Evolutionary conservation across 1,140 invertebrate genomes (phyloP).

Genomic region (Drosophila sechellia): DNA sequence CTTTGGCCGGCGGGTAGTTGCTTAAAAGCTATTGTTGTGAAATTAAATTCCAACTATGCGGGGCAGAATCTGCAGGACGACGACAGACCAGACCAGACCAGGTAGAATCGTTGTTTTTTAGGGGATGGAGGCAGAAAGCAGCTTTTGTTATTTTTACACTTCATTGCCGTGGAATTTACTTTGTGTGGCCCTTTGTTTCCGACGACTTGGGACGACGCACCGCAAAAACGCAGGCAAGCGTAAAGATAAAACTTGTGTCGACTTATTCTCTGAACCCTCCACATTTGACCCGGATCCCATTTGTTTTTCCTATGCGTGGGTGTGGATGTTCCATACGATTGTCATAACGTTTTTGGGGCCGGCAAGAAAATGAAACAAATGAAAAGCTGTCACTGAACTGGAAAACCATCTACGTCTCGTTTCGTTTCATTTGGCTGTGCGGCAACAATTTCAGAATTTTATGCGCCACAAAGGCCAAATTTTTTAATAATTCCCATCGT

Average conservation of each 20-base stretch:
- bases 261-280: slow-evolving; percentile 25
- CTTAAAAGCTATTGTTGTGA: slow-evolving; percentile 59
- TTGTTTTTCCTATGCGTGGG: slow-evolving; percentile 13
- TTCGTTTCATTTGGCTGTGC: slow-evolving; percentile 7
- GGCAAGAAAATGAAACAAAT: slow-evolving; percentile 40
- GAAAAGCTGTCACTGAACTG: slow-evolving; percentile 62
- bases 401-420: slow-evolving; percentile 50
- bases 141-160: slow-evolving; percentile 70
- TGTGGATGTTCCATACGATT: slow-evolving; percentile 23
- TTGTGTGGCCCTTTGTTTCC: slow-evolving; percentile 61
- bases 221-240: slow-evolving; percentile 60
- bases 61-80: slow-evolving; percentile 29
- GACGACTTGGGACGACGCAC: slow-evolving; percentile 46
- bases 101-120: slow-evolving; percentile 18
- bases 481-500: slow-evolving; percentile 53
- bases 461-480: slow-evolving; percentile 56
- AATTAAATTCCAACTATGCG: slow-evolving; percentile 64
- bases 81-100: slow-evolving; percentile 2
- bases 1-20: slow-evolving; percentile 11
- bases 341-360: slow-evolving; percentile 44
- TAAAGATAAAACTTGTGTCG: slow-evolving; percentile 65
- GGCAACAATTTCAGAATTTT: slow-evolving; percentile 51
- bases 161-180: slow-evolving; percentile 67
- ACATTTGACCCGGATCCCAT: slow-evolving; percentile 21
- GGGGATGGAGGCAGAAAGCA: slow-evolving; percentile 35